Conservation (phyloP, 2,113 vertebrate genomes). For the Callospermophilus lateralis region DNA sequence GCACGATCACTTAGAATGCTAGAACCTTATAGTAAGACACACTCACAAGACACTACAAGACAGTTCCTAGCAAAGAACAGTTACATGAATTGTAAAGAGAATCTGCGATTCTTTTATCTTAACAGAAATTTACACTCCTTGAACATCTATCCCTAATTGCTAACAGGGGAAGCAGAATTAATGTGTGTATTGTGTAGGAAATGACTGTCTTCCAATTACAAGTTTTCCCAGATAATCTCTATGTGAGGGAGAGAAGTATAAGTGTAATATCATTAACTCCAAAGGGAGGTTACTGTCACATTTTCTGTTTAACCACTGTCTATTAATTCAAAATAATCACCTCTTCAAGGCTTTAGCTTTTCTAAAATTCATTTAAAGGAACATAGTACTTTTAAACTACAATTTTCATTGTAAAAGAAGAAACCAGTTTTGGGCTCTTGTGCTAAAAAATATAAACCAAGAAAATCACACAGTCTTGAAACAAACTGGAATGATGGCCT, state of each 20-base stretch:
- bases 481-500: background rate
- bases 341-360: background rate
- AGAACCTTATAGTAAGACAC: background rate
- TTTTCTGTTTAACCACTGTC: background rate
- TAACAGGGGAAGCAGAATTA: background rate
- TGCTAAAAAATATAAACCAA: background rate
- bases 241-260: background rate
- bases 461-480: constrained; percentile 42
- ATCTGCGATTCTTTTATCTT: background rate
- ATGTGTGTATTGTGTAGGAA: background rate
- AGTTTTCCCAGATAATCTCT: background rate
- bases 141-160: background rate
- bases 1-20: background rate
- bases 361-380: background rate
- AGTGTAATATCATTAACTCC: background rate
- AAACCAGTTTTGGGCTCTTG: background rate
- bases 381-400: background rate
- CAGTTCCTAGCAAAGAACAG: background rate
- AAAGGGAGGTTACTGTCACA: too few species aligned
- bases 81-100: background rate
- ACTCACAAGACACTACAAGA: background rate
- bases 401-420: background rate
- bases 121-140: background rate
- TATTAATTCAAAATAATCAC: background rate
- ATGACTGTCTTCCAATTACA: background rate